Conservation (phyloP, 2,888 invertebrate genomes). For the Patella ulyssiponensis region DNA sequence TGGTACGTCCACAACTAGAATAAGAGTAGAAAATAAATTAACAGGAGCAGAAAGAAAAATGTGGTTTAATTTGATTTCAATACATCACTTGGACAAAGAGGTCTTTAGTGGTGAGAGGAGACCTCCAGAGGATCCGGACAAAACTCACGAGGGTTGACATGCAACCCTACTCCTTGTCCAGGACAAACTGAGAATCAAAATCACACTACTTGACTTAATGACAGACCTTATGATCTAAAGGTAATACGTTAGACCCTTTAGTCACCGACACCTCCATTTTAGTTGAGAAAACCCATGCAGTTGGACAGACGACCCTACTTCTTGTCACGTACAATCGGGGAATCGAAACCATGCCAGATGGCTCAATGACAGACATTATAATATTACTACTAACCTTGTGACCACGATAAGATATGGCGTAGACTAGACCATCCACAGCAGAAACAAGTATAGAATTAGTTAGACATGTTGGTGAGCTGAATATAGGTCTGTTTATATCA, state of each 20-base stretch:
- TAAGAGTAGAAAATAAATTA: conserved; percentile 12
- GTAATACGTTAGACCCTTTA: not conserved
- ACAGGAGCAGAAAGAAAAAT: not conserved
- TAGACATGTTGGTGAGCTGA: conserved; percentile 75
- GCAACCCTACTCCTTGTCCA: too few species aligned
- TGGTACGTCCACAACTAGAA: conserved; percentile 78
- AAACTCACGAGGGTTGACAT: too few species aligned
- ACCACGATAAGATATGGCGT: conserved; percentile 56
- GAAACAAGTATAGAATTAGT: conserved; percentile 58
- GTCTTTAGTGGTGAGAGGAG: too few species aligned
- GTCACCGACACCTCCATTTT: not conserved
- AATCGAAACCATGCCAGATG: too few species aligned
- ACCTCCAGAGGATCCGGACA: too few species aligned
- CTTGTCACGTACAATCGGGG: too few species aligned
- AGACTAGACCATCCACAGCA: conserved; percentile 66
- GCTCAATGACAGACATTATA: too few species aligned
- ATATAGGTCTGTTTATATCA: conserved; percentile 78
- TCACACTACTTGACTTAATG: too few species aligned
- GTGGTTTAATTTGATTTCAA: too few species aligned
- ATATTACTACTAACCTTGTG: conserved; percentile 50
- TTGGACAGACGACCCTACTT: too few species aligned
- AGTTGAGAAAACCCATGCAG: not conserved
- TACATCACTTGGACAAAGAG: too few species aligned
- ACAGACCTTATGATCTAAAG: not conserved
- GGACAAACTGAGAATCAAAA: too few species aligned